These are phyloP conservation scores for Eubasilissa regina DNA, from an alignment of 1,140 invertebrate genomes.

Conservation along the genomic window DNA sequence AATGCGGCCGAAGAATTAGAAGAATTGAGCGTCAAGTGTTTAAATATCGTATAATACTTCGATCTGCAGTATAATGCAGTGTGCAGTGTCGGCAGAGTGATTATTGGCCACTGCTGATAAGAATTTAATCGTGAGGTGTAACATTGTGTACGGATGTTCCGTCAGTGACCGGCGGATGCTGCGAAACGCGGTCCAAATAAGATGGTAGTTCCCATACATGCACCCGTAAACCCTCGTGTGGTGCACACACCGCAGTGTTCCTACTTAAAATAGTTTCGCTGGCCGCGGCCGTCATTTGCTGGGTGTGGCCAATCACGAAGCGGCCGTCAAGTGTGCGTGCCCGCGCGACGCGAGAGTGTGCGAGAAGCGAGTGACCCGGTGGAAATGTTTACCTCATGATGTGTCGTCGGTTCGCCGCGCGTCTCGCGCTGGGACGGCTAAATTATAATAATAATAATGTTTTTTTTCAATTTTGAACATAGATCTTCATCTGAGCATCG, in stretches of 20 bases:
- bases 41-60: too few relatives aligned
- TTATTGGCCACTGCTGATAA: too few relatives aligned
- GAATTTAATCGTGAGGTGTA: too few relatives aligned
- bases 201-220: background rate
- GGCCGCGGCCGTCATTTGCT: slow-evolving; percentile 51
- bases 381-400: background rate
- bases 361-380: background rate
- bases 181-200: background rate
- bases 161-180: background rate
- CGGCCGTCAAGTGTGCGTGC: slow-evolving; percentile 35
- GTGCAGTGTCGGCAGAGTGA: too few relatives aligned
- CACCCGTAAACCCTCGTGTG: background rate
- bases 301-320: slow-evolving; percentile 51
- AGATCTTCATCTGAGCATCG: too few relatives aligned
- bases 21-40: too few relatives aligned
- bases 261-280: slow-evolving; percentile 53
- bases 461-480: too few relatives aligned
- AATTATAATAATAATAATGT: too few relatives aligned
- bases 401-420: background rate
- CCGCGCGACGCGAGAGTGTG: slow-evolving; percentile 39
- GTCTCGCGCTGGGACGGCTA: too few relatives aligned
- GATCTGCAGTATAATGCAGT: too few relatives aligned
- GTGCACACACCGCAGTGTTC: background rate
- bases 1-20: too few relatives aligned
- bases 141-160: too few relatives aligned